Evolutionary conservation across 1,140 invertebrate genomes (phyloP).

Genomic region (Thaumetopoea pityocampa): DNA sequence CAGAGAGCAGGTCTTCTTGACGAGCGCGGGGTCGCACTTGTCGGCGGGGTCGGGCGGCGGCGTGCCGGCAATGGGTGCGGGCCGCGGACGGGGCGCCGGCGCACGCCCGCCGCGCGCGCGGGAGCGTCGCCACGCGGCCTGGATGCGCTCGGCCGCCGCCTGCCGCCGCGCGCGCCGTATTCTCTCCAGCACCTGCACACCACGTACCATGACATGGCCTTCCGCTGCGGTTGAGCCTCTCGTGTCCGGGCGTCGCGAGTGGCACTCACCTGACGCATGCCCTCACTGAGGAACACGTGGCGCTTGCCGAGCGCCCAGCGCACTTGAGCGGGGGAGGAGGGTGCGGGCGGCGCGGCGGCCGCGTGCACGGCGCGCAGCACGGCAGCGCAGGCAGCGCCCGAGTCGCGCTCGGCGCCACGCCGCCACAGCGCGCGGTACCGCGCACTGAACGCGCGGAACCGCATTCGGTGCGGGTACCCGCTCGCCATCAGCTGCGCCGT

Average conservation of each 20-base stretch:
- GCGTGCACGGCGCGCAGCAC: slow-evolving; percentile 90
- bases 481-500: slow-evolving; percentile 96
- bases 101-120: slow-evolving; percentile 48
- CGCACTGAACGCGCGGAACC: slow-evolving; percentile 94
- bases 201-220: too few species aligned
- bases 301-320: slow-evolving; percentile 94
- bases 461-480: slow-evolving; percentile 95
- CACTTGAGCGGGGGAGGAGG: slow-evolving; percentile 78
- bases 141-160: slow-evolving; percentile 85
- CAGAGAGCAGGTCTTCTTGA: slow-evolving; percentile 90
- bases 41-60: slow-evolving; percentile 46
- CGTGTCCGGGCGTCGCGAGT: too few species aligned
- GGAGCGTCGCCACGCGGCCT: slow-evolving; percentile 90
- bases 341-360: slow-evolving; percentile 48
- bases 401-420: slow-evolving; percentile 86
- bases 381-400: slow-evolving; percentile 78
- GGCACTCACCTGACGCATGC: slow-evolving; percentile 84
- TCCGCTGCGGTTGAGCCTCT: not conserved
- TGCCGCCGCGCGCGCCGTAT: slow-evolving; percentile 85
- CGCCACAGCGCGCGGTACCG: slow-evolving; percentile 87
- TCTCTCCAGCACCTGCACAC: slow-evolving; percentile 77
- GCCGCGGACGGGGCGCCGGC: slow-evolving; percentile 80
- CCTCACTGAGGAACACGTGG: slow-evolving; percentile 96
- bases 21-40: slow-evolving; percentile 77
- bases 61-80: slow-evolving; percentile 92